Evolutionary conservation across 2,888 invertebrate species (phyloP).

Genomic region (Caenorhabditis macrosperma): DNA sequence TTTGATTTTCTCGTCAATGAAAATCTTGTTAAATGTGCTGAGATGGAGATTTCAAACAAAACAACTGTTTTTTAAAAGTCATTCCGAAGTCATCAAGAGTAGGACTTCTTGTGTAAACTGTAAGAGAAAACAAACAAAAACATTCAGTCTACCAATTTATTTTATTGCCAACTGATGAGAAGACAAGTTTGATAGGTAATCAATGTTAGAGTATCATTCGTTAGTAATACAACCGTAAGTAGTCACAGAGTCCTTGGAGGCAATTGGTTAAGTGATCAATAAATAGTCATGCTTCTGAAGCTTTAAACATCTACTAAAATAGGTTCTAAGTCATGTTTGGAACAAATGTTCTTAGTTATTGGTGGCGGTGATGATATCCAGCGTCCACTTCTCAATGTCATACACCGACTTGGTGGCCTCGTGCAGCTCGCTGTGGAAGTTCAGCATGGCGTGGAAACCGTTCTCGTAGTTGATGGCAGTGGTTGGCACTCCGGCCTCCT

Average conservation of each 20-base stretch:
- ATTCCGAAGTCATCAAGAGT: too few relatives aligned
- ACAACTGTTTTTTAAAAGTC: too few relatives aligned
- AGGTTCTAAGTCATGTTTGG: neutral
- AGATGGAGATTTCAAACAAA: too few relatives aligned
- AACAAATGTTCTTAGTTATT: neutral
- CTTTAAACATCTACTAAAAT: constrained; percentile 7
- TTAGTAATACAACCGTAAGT: constrained; percentile 27
- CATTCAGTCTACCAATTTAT: neutral
- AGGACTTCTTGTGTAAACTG: too few relatives aligned
- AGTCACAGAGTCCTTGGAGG: constrained; percentile 23
- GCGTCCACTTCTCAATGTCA: constrained; percentile 62
- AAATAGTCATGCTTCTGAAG: constrained; percentile 21
- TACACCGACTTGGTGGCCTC: constrained; percentile 59
- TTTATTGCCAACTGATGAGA: constrained; percentile 4
- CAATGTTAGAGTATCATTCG: constrained; percentile 28
- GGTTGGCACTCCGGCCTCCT: constrained; percentile 74
- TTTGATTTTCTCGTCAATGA: neutral
- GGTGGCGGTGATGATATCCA: constrained; percentile 13
- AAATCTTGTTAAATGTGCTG: constrained; percentile 4
- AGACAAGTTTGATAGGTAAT: neutral
- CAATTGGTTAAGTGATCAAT: neutral
- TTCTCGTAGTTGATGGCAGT: constrained; percentile 69
- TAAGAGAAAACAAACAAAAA: neutral
- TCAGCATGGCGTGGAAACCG: constrained; percentile 75
- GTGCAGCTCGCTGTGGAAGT: constrained; percentile 69